Evolutionary conservation across 1,140 invertebrate species (phyloP).

Genomic region (Trichomalopsis sarcophagae): DNA sequence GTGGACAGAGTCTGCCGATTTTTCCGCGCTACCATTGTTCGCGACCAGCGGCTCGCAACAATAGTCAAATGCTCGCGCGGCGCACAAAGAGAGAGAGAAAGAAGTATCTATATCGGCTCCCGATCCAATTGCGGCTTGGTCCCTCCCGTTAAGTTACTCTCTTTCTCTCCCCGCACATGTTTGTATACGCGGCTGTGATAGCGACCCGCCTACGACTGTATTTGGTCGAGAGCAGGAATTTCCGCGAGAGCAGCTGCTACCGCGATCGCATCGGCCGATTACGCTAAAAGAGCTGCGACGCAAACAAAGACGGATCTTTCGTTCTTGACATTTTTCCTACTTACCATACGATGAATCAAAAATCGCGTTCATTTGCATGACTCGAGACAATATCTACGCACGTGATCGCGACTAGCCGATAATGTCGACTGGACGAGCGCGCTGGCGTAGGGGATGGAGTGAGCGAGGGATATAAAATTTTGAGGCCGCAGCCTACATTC

Average conservation of each 20-base stretch:
- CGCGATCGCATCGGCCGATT: not conserved
- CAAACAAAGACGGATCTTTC: slow-evolving; percentile 26
- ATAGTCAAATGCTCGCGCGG: not conserved
- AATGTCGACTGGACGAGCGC: slow-evolving; percentile 24
- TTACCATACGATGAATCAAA: not conserved
- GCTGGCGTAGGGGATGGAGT: not conserved
- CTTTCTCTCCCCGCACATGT: not conserved
- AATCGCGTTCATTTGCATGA: not conserved
- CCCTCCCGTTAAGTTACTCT: slow-evolving; percentile 29
- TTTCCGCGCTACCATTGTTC: not conserved
- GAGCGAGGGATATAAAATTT: slow-evolving; percentile 48
- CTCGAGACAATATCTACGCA: not conserved
- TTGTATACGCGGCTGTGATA: not conserved
- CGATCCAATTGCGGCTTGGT: slow-evolving; percentile 34
- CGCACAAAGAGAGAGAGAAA: not conserved
- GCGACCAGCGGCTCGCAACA: not conserved
- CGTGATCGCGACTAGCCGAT: slow-evolving; percentile 9
- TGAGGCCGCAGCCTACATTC: slow-evolving; percentile 55
- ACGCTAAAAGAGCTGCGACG: not conserved
- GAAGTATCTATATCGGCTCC: slow-evolving; percentile 4
- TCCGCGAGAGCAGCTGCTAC: slow-evolving; percentile 20
- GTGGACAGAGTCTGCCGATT: not conserved
- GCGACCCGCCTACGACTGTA: slow-evolving; percentile 26
- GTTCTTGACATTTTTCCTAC: not conserved
- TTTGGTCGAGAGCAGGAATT: slow-evolving; percentile 33